These are phyloP conservation scores for Pachypeltis micranthus DNA, from an alignment of 1,140 invertebrate species.

Conservation along the genomic window DNA sequence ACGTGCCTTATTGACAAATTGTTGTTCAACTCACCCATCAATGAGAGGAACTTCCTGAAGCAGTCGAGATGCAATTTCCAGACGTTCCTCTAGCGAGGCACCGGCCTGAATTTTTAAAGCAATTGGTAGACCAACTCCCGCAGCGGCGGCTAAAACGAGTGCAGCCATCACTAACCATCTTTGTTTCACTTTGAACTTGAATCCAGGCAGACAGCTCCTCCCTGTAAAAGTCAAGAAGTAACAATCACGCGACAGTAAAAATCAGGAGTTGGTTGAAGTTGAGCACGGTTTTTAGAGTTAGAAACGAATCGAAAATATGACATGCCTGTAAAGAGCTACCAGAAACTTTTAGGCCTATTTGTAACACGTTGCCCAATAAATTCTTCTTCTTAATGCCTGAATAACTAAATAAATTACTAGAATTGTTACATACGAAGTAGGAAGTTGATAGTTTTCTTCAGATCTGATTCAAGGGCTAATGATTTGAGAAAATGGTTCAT, in stretches of 20 bases:
- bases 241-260: not conserved
- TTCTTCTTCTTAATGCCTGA: too few species aligned
- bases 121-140: conserved; percentile 33
- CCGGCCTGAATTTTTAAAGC: conserved; percentile 31
- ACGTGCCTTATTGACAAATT: too few species aligned
- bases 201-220: conserved; percentile 17
- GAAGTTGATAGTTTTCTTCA: too few species aligned
- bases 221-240: conserved; percentile 17
- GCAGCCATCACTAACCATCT: conserved; percentile 31
- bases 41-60: conserved; percentile 37
- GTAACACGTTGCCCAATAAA: too few species aligned
- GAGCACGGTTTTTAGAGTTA: not conserved
- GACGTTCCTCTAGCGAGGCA: conserved; percentile 31
- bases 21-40: conserved; percentile 39
- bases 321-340: too few species aligned
- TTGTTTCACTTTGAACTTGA: conserved; percentile 16
- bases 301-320: not conserved
- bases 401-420: too few species aligned
- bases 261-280: not conserved
- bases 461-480: too few species aligned
- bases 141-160: conserved; percentile 32
- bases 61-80: conserved; percentile 33
- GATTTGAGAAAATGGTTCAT: too few species aligned
- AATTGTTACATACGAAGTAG: too few species aligned
- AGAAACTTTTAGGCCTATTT: too few species aligned